These are phyloP conservation scores for Litocranius walleri DNA, from an alignment of 2,113 vertebrate genomes.

Conservation along the genomic window DNA sequence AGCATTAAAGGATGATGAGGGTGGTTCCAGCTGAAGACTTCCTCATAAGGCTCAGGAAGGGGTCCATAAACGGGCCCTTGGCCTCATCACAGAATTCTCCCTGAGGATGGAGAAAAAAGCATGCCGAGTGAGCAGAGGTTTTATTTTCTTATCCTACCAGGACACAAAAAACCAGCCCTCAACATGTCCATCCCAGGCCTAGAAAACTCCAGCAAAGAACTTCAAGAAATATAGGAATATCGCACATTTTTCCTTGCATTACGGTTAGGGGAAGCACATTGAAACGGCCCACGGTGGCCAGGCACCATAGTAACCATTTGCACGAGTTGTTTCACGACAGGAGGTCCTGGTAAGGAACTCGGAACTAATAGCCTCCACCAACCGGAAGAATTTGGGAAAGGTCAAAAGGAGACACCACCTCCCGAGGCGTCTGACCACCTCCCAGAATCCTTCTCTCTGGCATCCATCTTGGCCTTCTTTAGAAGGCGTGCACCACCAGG, in stretches of 20 bases:
- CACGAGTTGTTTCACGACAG: background rate
- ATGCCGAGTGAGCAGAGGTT: fast-evolving
- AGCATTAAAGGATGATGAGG: background rate
- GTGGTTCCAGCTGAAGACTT: background rate
- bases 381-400: background rate
- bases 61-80: background rate
- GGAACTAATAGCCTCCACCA: background rate
- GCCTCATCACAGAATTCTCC: background rate
- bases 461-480: background rate
- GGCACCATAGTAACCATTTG: background rate
- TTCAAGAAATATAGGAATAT: background rate
- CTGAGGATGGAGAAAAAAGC: background rate
- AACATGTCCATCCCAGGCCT: fast-evolving
- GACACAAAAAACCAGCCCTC: background rate
- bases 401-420: background rate
- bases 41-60: background rate
- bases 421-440: background rate
- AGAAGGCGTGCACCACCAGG: background rate
- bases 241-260: background rate
- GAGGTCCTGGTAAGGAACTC: background rate
- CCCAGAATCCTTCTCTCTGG: background rate
- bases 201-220: background rate
- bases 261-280: background rate
- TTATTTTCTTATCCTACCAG: background rate
- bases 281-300: background rate